Evolutionary conservation across 2,113 vertebrate species (phyloP).

Genomic region (Tenebrosternarchus preto): DNA sequence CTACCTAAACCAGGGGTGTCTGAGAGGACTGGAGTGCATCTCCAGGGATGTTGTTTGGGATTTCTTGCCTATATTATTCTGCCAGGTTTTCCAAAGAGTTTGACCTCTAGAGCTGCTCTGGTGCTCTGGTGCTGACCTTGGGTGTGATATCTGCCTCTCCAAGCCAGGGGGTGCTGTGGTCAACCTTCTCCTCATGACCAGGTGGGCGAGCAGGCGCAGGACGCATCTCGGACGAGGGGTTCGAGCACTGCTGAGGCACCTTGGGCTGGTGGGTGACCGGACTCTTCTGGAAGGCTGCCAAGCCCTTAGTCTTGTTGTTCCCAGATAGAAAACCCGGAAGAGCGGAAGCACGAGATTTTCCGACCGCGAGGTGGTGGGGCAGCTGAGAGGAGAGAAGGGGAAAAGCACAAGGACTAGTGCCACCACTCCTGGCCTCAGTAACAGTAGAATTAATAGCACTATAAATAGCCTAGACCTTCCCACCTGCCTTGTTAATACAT

Average conservation of each 20-base stretch:
- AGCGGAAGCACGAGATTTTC: constrained; percentile 89
- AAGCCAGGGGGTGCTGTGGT: constrained; percentile 85
- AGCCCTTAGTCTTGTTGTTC: constrained; percentile 88
- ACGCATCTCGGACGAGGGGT: constrained; percentile 92
- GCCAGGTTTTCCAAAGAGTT: not conserved
- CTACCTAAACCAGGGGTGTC: too few relatives aligned
- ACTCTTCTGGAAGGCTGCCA: constrained; percentile 87
- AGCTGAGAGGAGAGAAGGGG: constrained; percentile 62
- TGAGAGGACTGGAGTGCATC: too few relatives aligned
- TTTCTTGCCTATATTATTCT: too few relatives aligned
- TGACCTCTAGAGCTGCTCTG: not conserved
- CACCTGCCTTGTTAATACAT: too few relatives aligned
- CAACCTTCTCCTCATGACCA: constrained; percentile 81
- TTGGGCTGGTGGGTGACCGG: too few relatives aligned
- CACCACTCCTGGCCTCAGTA: too few relatives aligned
- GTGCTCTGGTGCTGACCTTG: constrained; percentile 72
- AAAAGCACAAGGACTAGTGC: too few relatives aligned
- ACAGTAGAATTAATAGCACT: too few relatives aligned
- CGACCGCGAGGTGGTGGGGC: constrained; percentile 89
- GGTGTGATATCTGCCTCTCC: constrained; percentile 82
- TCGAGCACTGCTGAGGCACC: constrained; percentile 95
- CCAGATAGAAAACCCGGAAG: constrained; percentile 93
- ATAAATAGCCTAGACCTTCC: too few relatives aligned
- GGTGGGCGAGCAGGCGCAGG: constrained; percentile 78
- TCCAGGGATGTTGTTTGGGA: too few relatives aligned